These are phyloP conservation scores for Argyresthia albistria DNA, from an alignment of 2,888 invertebrate species.

Conservation along the genomic window DNA sequence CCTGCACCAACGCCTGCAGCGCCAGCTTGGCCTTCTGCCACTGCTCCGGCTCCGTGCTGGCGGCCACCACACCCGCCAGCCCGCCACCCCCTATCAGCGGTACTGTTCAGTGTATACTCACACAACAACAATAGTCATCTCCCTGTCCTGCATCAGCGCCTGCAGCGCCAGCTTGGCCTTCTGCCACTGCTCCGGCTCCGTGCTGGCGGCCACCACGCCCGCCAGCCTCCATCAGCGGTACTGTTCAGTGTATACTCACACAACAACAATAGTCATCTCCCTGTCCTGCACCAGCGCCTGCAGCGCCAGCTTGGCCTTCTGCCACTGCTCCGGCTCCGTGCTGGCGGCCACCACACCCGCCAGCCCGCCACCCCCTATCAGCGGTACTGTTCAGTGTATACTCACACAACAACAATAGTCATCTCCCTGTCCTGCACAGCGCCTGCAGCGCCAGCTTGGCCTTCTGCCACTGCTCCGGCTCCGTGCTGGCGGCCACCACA, in stretches of 20 bases:
- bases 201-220: no score
- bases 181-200: no score
- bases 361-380: not conserved
- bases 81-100: no score
- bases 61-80: no score
- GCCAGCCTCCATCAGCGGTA: not conserved
- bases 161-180: slow-evolving; percentile 25
- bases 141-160: slow-evolving; percentile 20
- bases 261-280: slow-evolving; percentile 10
- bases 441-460: slow-evolving; percentile 19
- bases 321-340: no score
- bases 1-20: no score
- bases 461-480: no score
- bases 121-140: no score
- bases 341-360: not conserved
- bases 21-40: no score
- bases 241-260: not conserved
- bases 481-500: no score
- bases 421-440: slow-evolving; percentile 24
- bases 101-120: no score
- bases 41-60: no score
- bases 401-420: slow-evolving; percentile 41
- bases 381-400: slow-evolving; percentile 5
- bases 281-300: slow-evolving; percentile 21
- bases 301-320: slow-evolving; percentile 24